Base-by-base conservation (phyloP, 1,140 invertebrate genomes). In the Dreissena polymorpha region DNA sequence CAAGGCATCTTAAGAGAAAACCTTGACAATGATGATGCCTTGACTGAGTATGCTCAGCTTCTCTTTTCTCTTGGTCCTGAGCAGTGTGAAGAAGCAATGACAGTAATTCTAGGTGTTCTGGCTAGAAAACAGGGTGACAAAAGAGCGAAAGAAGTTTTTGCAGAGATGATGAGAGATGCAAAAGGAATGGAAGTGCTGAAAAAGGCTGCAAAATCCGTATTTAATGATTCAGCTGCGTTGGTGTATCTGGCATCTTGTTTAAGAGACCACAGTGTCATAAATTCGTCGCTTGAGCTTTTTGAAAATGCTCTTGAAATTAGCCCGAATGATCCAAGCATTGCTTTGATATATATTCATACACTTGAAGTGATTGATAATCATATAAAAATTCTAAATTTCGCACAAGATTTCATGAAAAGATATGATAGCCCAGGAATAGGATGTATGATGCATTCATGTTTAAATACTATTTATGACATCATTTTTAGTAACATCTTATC, bases 1-100 rank as follows among this genome's bases (percentile, higher is more conserved):
- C 79, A 82, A 74, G 79, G 79, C 18, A 64, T 82, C 14, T 25
- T 82, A 29, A 73, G 79, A 73, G 71, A 82, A 29, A 65, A 82
- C 39, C 14, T 68, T n/a, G 71, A 74, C 10, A 57, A 82, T 57
- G 21, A 67, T 16, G 79, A 82, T 53, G 79, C 79, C 21, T 27
- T 82, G 18, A 53, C 72, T 16, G 57, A 67, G 29, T 82, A 74
- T 74, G 63, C 70, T n/a, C 29, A n/a, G 10, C 60, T 82, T n/a
- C 21, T 82, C 12, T 82, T 73, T 29, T 64, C 79, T 13, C 39
- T 82, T 29, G 79, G 79, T 7, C 60, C 79, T 23, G 60, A 25
- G 14, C 79, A 82, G 27, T 25, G 18, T 65, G 79, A 82, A 21
- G 79, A 82, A 53, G 79, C 79, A n/a, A 68, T 82, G 71, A 29